Conservation (phyloP, 2,797 vertebrate genomes). For the Pseudochirops cupreus region DNA sequence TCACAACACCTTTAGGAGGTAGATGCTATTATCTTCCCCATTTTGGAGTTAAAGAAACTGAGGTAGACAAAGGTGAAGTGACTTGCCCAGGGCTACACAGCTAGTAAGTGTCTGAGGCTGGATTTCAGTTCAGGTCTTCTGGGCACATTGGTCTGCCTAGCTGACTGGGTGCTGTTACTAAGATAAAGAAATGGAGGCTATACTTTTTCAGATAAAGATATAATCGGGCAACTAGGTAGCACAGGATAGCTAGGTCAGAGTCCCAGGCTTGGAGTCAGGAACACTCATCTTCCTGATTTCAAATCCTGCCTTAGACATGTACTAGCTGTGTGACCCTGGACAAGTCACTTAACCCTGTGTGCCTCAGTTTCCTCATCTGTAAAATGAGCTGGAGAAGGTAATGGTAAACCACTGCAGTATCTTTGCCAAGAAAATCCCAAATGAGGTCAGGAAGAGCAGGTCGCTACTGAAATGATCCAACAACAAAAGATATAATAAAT, state of each 20-base stretch:
- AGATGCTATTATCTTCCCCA: not conserved
- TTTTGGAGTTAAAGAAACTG: not conserved
- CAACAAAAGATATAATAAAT: not conserved
- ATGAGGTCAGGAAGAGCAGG: not conserved
- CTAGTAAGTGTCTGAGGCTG: not conserved
- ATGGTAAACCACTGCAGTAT: not conserved
- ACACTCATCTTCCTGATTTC: not conserved
- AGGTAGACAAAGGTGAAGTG: not conserved
- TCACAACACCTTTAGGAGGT: not conserved
- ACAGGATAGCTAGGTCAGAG: not conserved
- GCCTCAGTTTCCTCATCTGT: not conserved
- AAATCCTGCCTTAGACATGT: not conserved
- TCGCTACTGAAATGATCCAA: not conserved
- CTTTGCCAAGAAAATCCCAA: not conserved
- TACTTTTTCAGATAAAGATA: not conserved
- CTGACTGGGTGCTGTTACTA: not conserved
- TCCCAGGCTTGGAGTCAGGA: not conserved
- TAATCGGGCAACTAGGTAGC: not conserved
- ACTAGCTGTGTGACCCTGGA: not conserved
- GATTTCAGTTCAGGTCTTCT: not conserved
- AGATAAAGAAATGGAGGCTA: not conserved
- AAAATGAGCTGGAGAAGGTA: not conserved
- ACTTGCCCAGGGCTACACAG: not conserved
- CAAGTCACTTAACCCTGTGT: not conserved
- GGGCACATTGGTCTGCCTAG: not conserved